Conservation (phyloP, 2,113 vertebrate genomes). For the Cyphomyrus plagiostoma region DNA sequence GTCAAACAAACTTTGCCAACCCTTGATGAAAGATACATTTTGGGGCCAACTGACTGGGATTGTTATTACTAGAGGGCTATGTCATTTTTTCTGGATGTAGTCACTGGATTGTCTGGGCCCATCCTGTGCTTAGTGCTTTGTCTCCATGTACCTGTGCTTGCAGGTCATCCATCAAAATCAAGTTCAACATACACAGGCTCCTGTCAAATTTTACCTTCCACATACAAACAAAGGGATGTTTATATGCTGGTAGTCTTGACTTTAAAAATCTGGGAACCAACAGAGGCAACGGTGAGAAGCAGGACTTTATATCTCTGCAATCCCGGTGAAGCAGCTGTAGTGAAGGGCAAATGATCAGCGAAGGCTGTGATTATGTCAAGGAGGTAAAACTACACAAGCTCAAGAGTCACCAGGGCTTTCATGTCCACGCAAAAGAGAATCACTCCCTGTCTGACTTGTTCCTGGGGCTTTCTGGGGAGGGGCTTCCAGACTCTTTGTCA, state of each 20-base stretch:
- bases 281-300: neutral
- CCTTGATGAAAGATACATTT: neutral
- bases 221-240: neutral
- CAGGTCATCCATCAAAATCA: neutral
- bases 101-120: neutral
- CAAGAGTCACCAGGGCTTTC: neutral
- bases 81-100: neutral
- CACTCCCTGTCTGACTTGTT: neutral
- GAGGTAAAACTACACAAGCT: neutral
- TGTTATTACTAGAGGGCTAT: neutral
- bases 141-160: neutral
- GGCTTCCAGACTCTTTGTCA: constrained; percentile 15
- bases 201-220: neutral
- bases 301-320: neutral
- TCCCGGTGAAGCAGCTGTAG: neutral
- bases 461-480: neutral
- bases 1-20: neutral
- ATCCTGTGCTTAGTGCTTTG: neutral
- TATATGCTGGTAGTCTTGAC: neutral
- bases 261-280: neutral
- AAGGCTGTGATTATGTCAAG: neutral
- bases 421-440: neutral
- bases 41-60: neutral
- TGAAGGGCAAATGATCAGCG: neutral
- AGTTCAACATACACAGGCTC: neutral